These are phyloP conservation scores for Oryzias curvinotus DNA, from an alignment of 2,113 vertebrate genomes.

Conservation along the genomic window DNA sequence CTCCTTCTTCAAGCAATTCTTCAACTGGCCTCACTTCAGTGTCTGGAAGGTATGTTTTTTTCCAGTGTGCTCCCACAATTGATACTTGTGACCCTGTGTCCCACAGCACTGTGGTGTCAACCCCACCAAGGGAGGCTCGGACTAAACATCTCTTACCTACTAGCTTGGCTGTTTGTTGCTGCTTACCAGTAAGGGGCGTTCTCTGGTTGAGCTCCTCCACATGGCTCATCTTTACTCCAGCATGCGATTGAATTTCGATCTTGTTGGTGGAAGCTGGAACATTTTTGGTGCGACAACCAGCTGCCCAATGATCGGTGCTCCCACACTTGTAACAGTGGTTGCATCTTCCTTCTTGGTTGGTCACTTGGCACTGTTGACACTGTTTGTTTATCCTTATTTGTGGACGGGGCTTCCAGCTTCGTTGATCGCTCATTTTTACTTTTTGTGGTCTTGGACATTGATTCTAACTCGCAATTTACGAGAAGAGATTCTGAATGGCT, in stretches of 20 bases:
- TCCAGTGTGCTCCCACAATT: neutral
- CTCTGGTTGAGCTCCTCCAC: no score
- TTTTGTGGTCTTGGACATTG: neutral
- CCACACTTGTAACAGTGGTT: conserved; percentile 18
- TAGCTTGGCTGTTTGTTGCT: neutral
- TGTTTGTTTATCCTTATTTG: neutral
- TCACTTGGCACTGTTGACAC: neutral
- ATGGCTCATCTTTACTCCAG: no score
- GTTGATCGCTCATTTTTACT: neutral
- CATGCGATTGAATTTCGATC: neutral
- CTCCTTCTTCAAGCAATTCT: conserved; percentile 13
- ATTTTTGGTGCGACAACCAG: neutral
- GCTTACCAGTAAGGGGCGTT: no score
- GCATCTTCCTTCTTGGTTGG: conserved; percentile 10
- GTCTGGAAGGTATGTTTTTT: neutral
- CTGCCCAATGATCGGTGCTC: conserved; percentile 11
- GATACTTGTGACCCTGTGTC: no score
- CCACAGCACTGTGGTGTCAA: no score
- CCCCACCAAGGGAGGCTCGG: neutral
- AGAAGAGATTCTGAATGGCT: conserved; percentile 15
- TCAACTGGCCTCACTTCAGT: conserved; percentile 8
- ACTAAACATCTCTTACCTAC: neutral
- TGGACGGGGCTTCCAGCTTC: neutral
- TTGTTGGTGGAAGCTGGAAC: neutral
- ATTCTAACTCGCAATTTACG: neutral